phyloP scores from a whole-genome alignment of 2,797 vertebrate genomes.

The Hippocampus kuda region DNA sequence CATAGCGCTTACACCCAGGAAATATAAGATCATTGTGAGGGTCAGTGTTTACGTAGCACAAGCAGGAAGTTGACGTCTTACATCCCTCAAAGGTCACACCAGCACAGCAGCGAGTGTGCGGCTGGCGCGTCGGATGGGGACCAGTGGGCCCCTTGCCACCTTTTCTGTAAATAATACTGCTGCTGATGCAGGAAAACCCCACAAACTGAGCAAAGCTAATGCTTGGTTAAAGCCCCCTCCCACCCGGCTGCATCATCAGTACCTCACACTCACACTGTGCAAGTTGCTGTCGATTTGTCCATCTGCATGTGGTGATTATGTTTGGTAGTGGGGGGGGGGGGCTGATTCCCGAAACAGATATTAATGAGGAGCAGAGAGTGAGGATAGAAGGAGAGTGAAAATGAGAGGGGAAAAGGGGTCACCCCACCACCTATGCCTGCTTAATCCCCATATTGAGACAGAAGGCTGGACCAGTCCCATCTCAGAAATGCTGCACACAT shows the following conservation, averaged over 20 bases:
- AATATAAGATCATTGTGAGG: constrained; percentile 11
- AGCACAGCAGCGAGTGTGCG: constrained; percentile 29
- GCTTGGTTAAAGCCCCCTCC: constrained; percentile 33
- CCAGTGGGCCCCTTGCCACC: constrained; percentile 32
- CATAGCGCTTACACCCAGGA: constrained; percentile 28
- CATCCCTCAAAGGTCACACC: constrained; percentile 34
- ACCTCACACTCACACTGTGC: background rate
- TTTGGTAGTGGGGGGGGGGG: constrained; percentile 1
- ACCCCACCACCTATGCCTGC: constrained; percentile 31
- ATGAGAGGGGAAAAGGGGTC: constrained; percentile 35
- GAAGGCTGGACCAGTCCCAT: constrained; percentile 41
- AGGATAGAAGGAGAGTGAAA: constrained; percentile 37
- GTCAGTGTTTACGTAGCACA: background rate
- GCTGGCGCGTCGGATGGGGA: constrained; percentile 30
- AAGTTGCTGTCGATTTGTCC: constrained; percentile 7
- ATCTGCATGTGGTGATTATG: constrained; percentile 9
- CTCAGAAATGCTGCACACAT: constrained; percentile 28
- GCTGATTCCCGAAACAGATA: constrained; percentile 15
- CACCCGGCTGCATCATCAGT: constrained; percentile 7
- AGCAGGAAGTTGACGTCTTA: constrained; percentile 4
- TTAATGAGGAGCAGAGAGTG: constrained; percentile 16
- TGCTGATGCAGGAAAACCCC: constrained; percentile 41
- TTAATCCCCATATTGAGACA: constrained; percentile 51
- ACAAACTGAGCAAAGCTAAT: constrained; percentile 47
- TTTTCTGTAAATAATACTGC: constrained; percentile 57